Base-by-base conservation (phyloP, 2,888 invertebrate genomes). In the Acronicta aceris region DNA sequence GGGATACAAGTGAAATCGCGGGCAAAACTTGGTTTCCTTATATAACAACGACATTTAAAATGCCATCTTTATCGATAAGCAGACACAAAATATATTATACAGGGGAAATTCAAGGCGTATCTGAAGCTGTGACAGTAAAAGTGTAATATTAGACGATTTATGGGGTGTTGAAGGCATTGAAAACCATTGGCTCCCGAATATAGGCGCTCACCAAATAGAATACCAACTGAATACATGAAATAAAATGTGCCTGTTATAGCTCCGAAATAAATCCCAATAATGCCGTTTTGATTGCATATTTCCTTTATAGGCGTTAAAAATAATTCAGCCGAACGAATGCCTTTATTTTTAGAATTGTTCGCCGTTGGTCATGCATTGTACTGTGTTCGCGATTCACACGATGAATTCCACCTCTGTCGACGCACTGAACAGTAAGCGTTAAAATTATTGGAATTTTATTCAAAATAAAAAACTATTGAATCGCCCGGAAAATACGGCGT, bases 361-460 rank as follows among this genome's bases (percentile, higher is more conserved):
- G 57, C 71, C 71, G 58, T 42, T 54, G 59, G 60, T 57, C 75
- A 71, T 74, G 67, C 67, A 62, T 73, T 47, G 52, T 43, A 15
- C 54, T 61, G 50, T 67, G 53, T 60, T 63, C 57, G 49, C 53
- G 61, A 73, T 78, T 76, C 77, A 72, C 66, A 77, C 83, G 83
- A 83, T 83, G 79, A 82, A 87, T 85, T 81, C 78, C 70, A 83
- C 77, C 83, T 81, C 76, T 86, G 83, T 84, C 81, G 77, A 74
- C 76, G 81, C 83, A 79, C 74, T 74, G 81, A 82, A 81, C 82
- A 78, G 79, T 83, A 81, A 85, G 78, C 81, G 83, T 81, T 81
- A 70, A 86, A 89, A 88, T 85, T 87, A 89, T 90, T 85, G 86
- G 84, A 81, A 81, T 87, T 89, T 89, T 89, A 88, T 90, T 90